These are phyloP conservation scores for Neoarius graeffei DNA, from an alignment of 2,113 vertebrate species.

Conservation along the genomic window DNA sequence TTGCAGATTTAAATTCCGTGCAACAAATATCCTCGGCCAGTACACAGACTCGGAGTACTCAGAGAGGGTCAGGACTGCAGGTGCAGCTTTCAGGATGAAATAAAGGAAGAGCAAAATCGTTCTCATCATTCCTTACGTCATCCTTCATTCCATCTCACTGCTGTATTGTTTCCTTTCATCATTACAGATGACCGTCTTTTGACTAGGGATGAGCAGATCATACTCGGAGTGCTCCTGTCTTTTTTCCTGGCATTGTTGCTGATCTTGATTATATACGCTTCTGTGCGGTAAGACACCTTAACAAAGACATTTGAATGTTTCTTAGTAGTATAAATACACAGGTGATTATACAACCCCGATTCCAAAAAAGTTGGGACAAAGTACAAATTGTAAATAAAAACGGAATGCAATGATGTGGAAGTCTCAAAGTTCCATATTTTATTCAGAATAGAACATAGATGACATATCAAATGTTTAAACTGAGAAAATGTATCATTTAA, in stretches of 20 bases:
- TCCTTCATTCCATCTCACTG: not conserved
- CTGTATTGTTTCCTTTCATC: not conserved
- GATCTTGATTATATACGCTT: conserved; percentile 85
- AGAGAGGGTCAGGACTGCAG: conserved; percentile 85
- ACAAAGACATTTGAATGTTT: not conserved
- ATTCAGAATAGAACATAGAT: no score
- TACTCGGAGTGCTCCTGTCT: conserved; percentile 88
- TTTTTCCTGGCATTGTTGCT: conserved; percentile 86
- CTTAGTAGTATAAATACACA: not conserved
- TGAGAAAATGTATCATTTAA: no score
- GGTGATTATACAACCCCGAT: no score
- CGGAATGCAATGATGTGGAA: no score
- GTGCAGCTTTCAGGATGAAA: conserved; percentile 67
- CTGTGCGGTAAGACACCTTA: conserved; percentile 82
- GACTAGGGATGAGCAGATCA: conserved; percentile 89
- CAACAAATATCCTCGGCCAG: conserved; percentile 86
- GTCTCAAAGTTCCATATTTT: no score
- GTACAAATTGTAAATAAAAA: no score
- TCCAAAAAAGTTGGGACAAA: no score
- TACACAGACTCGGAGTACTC: conserved; percentile 96
- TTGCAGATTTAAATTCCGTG: conserved; percentile 94
- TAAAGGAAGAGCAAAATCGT: not conserved
- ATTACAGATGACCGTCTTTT: conserved; percentile 79
- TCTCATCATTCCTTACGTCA: not conserved
- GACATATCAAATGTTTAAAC: no score